phyloP scores from a whole-genome alignment of 2,888 invertebrate genomes.

The Therioaphis trifolii region DNA sequence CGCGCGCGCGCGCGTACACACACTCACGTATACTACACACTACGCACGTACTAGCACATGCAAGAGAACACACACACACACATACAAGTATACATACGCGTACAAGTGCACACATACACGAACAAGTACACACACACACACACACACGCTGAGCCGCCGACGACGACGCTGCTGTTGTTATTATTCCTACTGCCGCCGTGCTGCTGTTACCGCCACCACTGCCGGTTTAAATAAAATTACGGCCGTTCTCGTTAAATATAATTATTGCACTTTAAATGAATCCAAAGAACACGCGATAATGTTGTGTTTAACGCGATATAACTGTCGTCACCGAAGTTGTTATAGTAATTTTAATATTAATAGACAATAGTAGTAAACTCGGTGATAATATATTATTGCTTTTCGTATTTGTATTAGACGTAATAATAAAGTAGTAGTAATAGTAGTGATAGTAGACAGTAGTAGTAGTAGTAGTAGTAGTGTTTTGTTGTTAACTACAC shows the following conservation, averaged over 20 bases:
- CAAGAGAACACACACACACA: not conserved
- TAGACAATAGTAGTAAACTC: not conserved
- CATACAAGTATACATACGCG: slow-evolving; percentile 51
- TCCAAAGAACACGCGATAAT: slow-evolving; percentile 4
- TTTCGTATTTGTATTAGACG: not conserved
- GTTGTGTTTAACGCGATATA: slow-evolving; percentile 30
- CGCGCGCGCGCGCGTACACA: slow-evolving; percentile 3
- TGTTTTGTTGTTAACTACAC: slow-evolving; percentile 35
- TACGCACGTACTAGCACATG: not conserved
- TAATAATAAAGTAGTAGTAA: not conserved
- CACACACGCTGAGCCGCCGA: slow-evolving; percentile 30
- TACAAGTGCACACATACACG: not conserved
- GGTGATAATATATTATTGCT: not conserved
- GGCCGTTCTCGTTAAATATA: slow-evolving; percentile 31
- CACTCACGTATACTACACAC: not conserved
- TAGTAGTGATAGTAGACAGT: not conserved
- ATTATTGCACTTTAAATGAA: slow-evolving; percentile 44
- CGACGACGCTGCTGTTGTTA: slow-evolving; percentile 2
- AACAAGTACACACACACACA: not conserved
- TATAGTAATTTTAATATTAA: too few species aligned
- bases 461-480: not conserved
- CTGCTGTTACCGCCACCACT: not conserved
- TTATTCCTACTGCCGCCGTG: not conserved
- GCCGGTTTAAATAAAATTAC: slow-evolving; percentile 10
- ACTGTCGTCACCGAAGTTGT: not conserved